phyloP scores from a whole-genome alignment of 2,797 vertebrate species.

The Cyclopterus lumpus region DNA sequence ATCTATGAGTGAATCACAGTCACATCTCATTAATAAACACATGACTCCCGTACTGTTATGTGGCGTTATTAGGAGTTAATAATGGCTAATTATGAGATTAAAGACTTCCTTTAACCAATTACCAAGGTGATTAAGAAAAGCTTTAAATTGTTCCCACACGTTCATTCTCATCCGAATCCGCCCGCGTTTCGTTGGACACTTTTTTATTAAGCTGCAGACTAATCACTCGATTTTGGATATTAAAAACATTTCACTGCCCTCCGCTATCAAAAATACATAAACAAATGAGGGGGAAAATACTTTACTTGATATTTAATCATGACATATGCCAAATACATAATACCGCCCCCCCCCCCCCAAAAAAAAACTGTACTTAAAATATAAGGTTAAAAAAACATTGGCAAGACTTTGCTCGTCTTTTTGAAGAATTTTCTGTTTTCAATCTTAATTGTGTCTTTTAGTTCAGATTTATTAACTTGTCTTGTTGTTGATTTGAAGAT shows the following conservation, averaged over 20 bases:
- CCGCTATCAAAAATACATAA: too few species aligned
- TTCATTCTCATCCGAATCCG: conserved; percentile 8
- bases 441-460: not conserved
- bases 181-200: not conserved
- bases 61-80: not conserved
- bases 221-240: not conserved
- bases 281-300: not conserved
- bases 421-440: too few species aligned
- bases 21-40: not conserved
- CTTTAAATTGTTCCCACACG: conserved; percentile 8
- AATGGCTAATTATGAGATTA: conserved; percentile 28
- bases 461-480: not conserved
- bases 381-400: not conserved
- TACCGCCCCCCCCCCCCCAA: too few species aligned
- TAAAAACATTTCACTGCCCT: not conserved
- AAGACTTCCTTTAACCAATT: conserved; percentile 19
- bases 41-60: too few species aligned
- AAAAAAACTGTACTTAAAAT: not conserved
- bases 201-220: not conserved
- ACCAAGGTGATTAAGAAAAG: conserved; percentile 15
- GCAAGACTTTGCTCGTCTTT: too few species aligned
- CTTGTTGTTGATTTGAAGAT: too few species aligned
- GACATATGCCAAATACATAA: too few species aligned
- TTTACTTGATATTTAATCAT: too few species aligned
- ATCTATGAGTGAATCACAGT: not conserved